Percentiles rank a stretch among this genome's conserved stretches.
Evolutionary conservation across 64 coral and sea anemone genomes (phyloP).

Genomic region (Dendrophyllia cribrosa): DNA sequence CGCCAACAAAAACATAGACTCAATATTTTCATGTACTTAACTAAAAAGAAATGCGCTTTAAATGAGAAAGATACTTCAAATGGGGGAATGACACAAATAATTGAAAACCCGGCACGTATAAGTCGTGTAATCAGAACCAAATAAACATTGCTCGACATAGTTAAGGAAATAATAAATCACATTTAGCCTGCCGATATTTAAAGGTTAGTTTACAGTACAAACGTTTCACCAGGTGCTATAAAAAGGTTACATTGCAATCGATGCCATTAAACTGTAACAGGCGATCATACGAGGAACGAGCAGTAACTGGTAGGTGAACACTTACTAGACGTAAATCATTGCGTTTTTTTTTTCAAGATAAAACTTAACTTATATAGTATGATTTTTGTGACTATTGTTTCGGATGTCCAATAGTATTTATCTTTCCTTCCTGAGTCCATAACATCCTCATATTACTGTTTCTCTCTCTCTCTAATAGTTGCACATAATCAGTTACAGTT

Average conservation of each 20-base stretch:
- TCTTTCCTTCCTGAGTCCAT: too few relatives aligned
- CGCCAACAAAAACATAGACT: slow-evolving; percentile 30
- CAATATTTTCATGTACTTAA: slow-evolving; percentile 5
- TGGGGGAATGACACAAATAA: background rate
- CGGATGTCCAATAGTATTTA: too few relatives aligned
- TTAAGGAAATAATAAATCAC: slow-evolving; percentile 47
- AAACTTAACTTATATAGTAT: too few relatives aligned
- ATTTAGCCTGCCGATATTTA: background rate
- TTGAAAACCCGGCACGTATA: background rate
- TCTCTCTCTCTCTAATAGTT: too few relatives aligned
- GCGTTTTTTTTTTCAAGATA: too few relatives aligned
- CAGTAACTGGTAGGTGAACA: too few relatives aligned
- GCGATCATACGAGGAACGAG: too few relatives aligned
- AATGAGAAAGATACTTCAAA: background rate
- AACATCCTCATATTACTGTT: too few relatives aligned
- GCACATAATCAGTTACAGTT: too few relatives aligned
- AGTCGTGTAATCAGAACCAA: slow-evolving; percentile 1
- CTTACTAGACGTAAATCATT: too few relatives aligned
- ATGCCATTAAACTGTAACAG: too few relatives aligned
- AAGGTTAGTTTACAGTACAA: slow-evolving; percentile 37
- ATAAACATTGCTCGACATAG: slow-evolving; percentile 22
- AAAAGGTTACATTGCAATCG: background rate
- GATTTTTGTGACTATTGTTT: too few relatives aligned
- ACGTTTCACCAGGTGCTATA: slow-evolving; percentile 11
- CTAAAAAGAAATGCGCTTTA: slow-evolving; percentile 12